These are phyloP conservation scores for Zoanthus solanderi DNA, from an alignment of 92 coral and sea anemone genomes.

Conservation along the genomic window DNA sequence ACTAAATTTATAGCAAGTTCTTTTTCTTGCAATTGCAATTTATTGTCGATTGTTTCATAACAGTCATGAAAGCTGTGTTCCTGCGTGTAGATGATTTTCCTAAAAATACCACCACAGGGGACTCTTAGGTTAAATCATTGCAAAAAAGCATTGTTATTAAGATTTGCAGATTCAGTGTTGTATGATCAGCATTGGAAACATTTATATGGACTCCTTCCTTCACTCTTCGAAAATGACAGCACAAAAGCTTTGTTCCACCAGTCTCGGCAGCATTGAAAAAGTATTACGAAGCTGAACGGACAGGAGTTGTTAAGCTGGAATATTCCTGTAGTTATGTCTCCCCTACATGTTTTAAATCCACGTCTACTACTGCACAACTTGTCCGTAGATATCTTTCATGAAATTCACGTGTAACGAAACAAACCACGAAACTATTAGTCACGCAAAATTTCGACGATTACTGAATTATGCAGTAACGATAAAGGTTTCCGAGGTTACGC, in stretches of 20 bases:
- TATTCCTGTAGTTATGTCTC: neutral
- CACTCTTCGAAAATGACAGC: neutral
- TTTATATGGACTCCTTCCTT: neutral
- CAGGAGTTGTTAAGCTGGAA: neutral
- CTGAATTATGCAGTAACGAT: neutral
- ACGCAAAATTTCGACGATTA: neutral
- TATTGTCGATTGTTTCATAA: neutral
- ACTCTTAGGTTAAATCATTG: neutral
- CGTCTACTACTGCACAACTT: neutral
- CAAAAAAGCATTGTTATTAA: neutral
- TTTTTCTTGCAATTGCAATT: neutral
- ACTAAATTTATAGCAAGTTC: conserved; percentile 13
- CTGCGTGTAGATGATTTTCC: neutral
- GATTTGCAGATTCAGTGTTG: neutral
- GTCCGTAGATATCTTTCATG: neutral
- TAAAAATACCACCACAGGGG: neutral
- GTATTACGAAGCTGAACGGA: neutral
- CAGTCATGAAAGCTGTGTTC: neutral
- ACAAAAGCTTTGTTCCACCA: neutral
- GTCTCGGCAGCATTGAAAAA: neutral
- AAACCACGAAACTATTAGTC: neutral
- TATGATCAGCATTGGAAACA: neutral
- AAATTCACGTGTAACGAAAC: neutral
- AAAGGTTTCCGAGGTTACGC: neutral
- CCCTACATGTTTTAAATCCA: neutral